Conservation (phyloP, 2,888 invertebrate species). For the Leptura quadrifasciata region DNA sequence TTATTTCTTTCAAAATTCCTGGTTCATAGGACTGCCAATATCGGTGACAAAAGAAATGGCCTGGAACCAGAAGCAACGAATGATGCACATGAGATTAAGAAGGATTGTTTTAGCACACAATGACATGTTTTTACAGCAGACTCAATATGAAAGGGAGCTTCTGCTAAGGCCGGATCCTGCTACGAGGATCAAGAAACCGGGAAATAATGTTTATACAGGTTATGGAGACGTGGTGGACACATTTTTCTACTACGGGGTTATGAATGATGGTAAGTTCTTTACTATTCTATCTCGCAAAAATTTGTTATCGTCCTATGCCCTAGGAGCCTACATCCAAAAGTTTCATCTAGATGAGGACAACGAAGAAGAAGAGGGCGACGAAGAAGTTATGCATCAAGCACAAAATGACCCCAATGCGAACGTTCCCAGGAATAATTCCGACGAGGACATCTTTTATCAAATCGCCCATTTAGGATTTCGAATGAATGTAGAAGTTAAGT, state of each 20-base stretch:
- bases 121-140: constrained; percentile 68
- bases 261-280: constrained; percentile 68
- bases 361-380: constrained; percentile 58
- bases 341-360: constrained; percentile 62
- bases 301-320: constrained; percentile 43
- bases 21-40: constrained; percentile 68
- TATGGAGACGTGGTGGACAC: constrained; percentile 68
- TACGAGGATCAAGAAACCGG: constrained; percentile 61
- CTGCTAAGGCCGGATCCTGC: constrained; percentile 57
- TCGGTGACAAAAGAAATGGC: constrained; percentile 62
- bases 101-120: constrained; percentile 68
- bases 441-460: constrained; percentile 56
- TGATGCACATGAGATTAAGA: constrained; percentile 70
- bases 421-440: constrained; percentile 48
- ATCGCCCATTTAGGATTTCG: constrained; percentile 63
- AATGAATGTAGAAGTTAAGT: constrained; percentile 63
- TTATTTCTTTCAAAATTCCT: constrained; percentile 66
- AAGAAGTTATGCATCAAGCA: constrained; percentile 52
- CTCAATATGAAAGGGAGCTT: constrained; percentile 66
- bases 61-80: constrained; percentile 64
- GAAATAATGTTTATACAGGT: constrained; percentile 68
- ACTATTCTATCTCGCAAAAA: background rate
- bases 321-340: constrained; percentile 66
- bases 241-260: constrained; percentile 69
- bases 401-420: constrained; percentile 42